phyloP scores from a whole-genome alignment of 2,797 vertebrate species.

The Sebastes aleutianus region DNA sequence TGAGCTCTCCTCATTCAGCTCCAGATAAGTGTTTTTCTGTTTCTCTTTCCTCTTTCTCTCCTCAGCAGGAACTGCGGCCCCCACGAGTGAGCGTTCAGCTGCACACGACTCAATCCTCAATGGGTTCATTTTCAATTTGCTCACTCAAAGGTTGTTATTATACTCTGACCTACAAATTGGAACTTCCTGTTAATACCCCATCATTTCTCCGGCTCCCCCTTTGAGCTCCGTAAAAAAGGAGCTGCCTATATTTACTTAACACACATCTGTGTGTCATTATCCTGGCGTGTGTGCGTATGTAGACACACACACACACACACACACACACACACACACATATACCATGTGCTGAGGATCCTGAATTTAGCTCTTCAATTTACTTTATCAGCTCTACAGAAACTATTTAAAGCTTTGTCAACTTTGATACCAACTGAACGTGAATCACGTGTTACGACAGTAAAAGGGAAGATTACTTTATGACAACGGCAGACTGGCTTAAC shows the following conservation, averaged over 20 bases:
- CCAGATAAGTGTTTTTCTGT: slow-evolving; percentile 70
- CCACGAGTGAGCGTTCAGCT: slow-evolving; percentile 70
- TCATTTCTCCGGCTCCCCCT: slow-evolving; percentile 78
- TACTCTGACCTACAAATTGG: slow-evolving; percentile 86
- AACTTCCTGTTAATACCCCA: slow-evolving; percentile 83
- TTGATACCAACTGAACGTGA: slow-evolving; percentile 39
- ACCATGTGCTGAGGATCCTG: slow-evolving; percentile 18
- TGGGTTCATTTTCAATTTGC: slow-evolving; percentile 86
- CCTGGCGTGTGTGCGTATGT: neutral
- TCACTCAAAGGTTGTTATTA: slow-evolving; percentile 87
- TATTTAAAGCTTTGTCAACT: slow-evolving; percentile 52
- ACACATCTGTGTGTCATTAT: slow-evolving; percentile 84
- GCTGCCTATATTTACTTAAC: slow-evolving; percentile 83
- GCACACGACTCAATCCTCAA: slow-evolving; percentile 78
- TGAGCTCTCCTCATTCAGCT: slow-evolving; percentile 59
- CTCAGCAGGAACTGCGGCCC: slow-evolving; percentile 69
- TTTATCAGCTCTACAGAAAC: slow-evolving; percentile 49
- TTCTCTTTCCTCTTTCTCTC: slow-evolving; percentile 63
- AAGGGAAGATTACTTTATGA: slow-evolving; percentile 38
- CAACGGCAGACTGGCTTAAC: slow-evolving; percentile 17
- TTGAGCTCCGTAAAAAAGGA: slow-evolving; percentile 70
- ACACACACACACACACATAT: neutral
- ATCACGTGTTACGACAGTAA: slow-evolving; percentile 28
- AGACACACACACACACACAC: neutral
- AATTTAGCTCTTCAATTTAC: slow-evolving; percentile 32